phyloP scores from a whole-genome alignment of 1,140 invertebrate genomes.

The Zaprionus davidi region DNA sequence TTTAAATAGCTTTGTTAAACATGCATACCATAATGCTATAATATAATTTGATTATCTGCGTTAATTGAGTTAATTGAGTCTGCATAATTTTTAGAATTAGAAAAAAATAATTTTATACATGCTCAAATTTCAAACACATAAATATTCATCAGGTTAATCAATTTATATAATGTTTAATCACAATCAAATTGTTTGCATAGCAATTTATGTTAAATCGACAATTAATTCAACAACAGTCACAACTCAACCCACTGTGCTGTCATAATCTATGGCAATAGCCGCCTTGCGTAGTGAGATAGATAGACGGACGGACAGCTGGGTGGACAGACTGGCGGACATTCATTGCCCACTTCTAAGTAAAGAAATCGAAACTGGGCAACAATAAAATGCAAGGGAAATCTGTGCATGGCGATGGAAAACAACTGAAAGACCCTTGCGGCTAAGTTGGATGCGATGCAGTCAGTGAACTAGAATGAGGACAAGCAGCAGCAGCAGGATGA shows the following conservation, averaged over 20 bases:
- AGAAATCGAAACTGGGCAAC: conserved; percentile 77
- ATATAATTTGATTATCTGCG: neutral
- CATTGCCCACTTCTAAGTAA: conserved; percentile 78
- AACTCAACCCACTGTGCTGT: conserved; percentile 53
- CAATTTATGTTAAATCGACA: neutral
- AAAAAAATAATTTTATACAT: neutral
- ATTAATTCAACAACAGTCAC: neutral
- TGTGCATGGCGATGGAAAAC: conserved; percentile 54
- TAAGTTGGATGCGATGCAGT: conserved; percentile 45
- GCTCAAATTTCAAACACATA: neutral
- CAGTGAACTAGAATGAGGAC: conserved; percentile 29
- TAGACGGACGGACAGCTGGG: conserved; percentile 23
- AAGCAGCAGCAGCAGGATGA: neutral
- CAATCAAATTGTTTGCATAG: neutral
- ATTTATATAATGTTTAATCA: neutral
- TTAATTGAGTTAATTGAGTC: neutral
- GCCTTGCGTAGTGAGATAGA: conserved; percentile 14
- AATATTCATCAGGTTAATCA: neutral
- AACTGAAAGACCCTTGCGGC: conserved; percentile 45
- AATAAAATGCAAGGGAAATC: conserved; percentile 71
- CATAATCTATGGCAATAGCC: conserved; percentile 63
- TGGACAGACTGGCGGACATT: conserved; percentile 47
- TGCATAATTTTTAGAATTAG: neutral
- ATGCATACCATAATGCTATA: neutral
- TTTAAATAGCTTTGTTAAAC: too few species aligned